Percentiles rank a stretch among this genome's conserved stretches.
phyloP scores from a whole-genome alignment of 2,797 vertebrate species.

The Oreochromis mossambicus region DNA sequence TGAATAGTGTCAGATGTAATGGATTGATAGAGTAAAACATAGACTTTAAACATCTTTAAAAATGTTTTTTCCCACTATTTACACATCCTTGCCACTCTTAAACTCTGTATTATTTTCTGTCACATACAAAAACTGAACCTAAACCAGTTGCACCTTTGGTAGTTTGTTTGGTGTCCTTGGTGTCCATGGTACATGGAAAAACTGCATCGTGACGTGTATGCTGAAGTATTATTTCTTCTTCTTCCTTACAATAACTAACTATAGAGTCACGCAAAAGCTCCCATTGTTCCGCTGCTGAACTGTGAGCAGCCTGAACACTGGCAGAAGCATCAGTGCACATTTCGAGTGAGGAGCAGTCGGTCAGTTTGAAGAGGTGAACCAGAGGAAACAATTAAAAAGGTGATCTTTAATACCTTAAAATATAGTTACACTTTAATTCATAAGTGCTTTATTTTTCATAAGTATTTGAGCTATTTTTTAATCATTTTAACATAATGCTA shows the following conservation, averaged over 20 bases:
- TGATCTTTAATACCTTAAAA: too few species aligned
- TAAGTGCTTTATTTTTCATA: too few species aligned
- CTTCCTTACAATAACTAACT: neutral
- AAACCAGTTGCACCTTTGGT: neutral
- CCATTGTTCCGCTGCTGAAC: neutral
- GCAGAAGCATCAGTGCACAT: neutral
- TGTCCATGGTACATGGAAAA: neutral
- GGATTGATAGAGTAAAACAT: neutral
- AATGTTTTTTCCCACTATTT: neutral
- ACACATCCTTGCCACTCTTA: neutral
- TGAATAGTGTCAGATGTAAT: neutral
- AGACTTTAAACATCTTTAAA: neutral
- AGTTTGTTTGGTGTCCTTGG: too few species aligned
- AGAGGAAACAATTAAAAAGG: neutral
- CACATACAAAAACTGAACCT: neutral
- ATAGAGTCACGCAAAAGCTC: neutral
- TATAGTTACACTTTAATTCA: too few species aligned
- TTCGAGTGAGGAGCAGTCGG: neutral
- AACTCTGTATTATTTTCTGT: too few species aligned
- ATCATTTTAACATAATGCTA: neutral
- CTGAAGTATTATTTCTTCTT: neutral
- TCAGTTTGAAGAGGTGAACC: neutral
- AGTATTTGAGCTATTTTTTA: neutral
- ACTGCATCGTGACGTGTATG: neutral
- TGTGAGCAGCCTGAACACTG: neutral